phyloP scores from a whole-genome alignment of 2,888 invertebrate species.

The Chrysolina oricalcia region DNA sequence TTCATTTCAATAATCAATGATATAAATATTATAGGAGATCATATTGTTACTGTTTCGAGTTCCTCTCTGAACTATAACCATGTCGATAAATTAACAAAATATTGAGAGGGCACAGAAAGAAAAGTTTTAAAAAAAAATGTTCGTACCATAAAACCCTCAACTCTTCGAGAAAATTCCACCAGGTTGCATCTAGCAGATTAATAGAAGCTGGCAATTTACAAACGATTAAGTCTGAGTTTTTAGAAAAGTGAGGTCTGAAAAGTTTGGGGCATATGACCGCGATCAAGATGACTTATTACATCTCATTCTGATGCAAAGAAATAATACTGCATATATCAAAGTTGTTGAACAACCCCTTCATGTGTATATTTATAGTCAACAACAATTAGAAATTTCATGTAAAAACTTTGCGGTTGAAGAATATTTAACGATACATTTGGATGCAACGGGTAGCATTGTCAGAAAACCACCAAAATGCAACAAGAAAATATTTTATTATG shows the following conservation, averaged over 20 bases:
- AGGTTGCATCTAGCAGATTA: constrained; percentile 16
- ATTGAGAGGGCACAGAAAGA: constrained; percentile 23
- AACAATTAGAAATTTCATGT: not conserved
- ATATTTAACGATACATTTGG: constrained; percentile 20
- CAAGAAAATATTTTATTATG: constrained; percentile 35
- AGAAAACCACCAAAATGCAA: constrained; percentile 16
- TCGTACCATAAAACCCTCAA: not conserved
- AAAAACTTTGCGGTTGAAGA: not conserved
- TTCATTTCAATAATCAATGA: constrained; percentile 28
- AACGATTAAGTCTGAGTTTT: constrained; percentile 25
- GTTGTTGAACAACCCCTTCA: not conserved
- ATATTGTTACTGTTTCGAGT: constrained; percentile 29
- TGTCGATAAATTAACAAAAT: not conserved
- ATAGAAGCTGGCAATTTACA: constrained; percentile 32
- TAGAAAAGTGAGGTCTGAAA: constrained; percentile 30
- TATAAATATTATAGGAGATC: constrained; percentile 13
- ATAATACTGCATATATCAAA: constrained; percentile 8
- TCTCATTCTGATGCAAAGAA: constrained; percentile 1
- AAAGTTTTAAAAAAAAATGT: constrained; percentile 17
- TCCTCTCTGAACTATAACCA: constrained; percentile 34
- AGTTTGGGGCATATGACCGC: constrained; percentile 10
- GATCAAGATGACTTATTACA: constrained; percentile 27
- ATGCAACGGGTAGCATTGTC: constrained; percentile 33
- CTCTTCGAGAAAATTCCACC: constrained; percentile 2
- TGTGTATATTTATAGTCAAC: not conserved